A percentile compares a stretch with the other conserved stretches of the same genome.
Evolutionary conservation across 2,888 invertebrate genomes (phyloP).

Genomic region (Automeris io): DNA sequence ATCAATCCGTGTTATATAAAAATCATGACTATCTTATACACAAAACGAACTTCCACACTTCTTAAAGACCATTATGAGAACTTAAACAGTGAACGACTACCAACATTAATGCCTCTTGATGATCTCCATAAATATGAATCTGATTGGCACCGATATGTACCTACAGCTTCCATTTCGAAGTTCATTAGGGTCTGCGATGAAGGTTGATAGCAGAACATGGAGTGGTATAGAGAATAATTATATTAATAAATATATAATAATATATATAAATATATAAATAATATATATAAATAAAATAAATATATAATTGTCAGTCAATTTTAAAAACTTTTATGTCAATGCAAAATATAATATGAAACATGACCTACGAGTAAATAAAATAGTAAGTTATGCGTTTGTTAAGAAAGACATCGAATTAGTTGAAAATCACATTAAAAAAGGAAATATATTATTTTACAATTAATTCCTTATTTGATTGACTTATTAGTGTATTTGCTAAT

Average conservation of each 20-base stretch:
- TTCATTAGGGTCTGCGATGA: constrained; percentile 60
- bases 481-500: no score
- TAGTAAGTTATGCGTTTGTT: no score
- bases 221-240: not conserved
- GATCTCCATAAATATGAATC: constrained; percentile 58
- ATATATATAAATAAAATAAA: not conserved
- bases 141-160: constrained; percentile 69
- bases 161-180: constrained; percentile 67
- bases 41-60: constrained; percentile 31
- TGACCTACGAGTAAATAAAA: no score
- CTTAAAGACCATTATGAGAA: constrained; percentile 36
- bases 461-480: no score
- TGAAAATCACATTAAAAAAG: no score
- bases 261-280: not conserved
- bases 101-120: constrained; percentile 62
- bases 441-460: no score
- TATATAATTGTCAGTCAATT: not conserved
- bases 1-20: no score
- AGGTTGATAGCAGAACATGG: constrained; percentile 31
- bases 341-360: not conserved
- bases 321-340: not conserved
- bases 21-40: constrained; percentile 7
- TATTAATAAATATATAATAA: not conserved
- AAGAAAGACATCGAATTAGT: no score
- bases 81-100: constrained; percentile 32